Evolutionary conservation across 2,888 invertebrate genomes (phyloP).

Genomic region (Macaria notata): DNA sequence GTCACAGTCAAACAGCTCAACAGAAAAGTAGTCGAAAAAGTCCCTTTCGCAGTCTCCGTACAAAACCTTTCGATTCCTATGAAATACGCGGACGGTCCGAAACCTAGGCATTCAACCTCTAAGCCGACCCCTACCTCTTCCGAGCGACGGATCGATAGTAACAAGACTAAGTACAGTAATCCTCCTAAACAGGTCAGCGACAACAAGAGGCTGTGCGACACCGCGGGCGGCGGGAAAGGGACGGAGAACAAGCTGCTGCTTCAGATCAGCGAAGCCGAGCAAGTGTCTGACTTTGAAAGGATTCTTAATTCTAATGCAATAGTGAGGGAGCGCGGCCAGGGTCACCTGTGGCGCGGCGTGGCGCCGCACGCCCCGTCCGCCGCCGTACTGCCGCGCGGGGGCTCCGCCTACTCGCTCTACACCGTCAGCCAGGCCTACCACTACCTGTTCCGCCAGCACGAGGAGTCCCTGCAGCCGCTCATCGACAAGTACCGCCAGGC

Average conservation of each 20-base stretch:
- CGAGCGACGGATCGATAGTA: constrained; percentile 52
- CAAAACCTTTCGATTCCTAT: constrained; percentile 71
- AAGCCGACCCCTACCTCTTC: constrained; percentile 46
- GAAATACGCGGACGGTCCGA: constrained; percentile 66
- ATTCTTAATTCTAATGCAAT: constrained; percentile 83
- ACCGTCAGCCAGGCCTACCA: constrained; percentile 72
- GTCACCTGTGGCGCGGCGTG: constrained; percentile 70
- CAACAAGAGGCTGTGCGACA: constrained; percentile 73
- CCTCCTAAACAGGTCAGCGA: constrained; percentile 73
- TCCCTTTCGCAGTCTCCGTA: constrained; percentile 64
- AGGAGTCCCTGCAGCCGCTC: constrained; percentile 71
- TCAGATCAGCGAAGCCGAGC: constrained; percentile 83
- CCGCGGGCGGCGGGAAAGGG: constrained; percentile 64
- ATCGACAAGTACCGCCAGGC: constrained; percentile 63
- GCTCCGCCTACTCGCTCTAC: constrained; percentile 70
- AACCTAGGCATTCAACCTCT: constrained; percentile 63
- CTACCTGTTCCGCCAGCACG: constrained; percentile 72
- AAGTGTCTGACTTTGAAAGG: constrained; percentile 84
- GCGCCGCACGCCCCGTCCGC: constrained; percentile 54
- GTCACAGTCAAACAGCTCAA: constrained; percentile 62
- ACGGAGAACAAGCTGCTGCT: constrained; percentile 78
- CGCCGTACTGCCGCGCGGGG: constrained; percentile 60
- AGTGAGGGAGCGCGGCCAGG: constrained; percentile 67
- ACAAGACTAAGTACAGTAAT: constrained; percentile 68
- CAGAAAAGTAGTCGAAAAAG: constrained; percentile 59